Conservation (phyloP, 92 coral and sea anemone genomes). For the Anthopleura xanthogrammica region DNA sequence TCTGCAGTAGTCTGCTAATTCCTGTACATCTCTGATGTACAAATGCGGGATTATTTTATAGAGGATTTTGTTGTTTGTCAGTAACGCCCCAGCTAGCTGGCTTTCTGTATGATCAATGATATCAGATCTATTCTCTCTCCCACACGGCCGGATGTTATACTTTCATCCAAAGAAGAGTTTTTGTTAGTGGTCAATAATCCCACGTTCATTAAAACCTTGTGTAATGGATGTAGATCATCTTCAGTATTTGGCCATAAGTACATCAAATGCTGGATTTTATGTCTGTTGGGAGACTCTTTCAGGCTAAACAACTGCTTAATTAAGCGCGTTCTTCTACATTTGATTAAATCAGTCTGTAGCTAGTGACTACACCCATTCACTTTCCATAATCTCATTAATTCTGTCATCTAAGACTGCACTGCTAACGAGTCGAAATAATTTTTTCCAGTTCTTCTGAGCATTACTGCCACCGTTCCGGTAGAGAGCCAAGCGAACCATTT, state of each 20-base stretch:
- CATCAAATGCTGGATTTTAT: not conserved
- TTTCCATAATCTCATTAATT: slow-evolving; percentile 41
- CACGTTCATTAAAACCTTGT: not conserved
- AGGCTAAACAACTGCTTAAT: not conserved
- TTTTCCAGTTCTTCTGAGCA: slow-evolving; percentile 38
- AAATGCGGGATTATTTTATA: not conserved
- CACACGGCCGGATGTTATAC: not conserved
- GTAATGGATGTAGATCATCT: not conserved
- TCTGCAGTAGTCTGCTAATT: not conserved
- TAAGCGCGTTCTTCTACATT: not conserved
- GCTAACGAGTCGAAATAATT: slow-evolving; percentile 32
- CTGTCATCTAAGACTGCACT: slow-evolving; percentile 38
- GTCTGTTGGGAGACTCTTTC: not conserved
- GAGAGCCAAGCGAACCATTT: slow-evolving; percentile 40
- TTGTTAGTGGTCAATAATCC: not conserved
- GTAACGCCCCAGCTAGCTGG: not conserved
- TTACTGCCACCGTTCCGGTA: slow-evolving; percentile 27
- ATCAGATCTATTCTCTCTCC: not conserved
- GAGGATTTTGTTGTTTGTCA: not conserved
- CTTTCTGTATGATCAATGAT: not conserved
- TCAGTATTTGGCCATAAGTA: not conserved
- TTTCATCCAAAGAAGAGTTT: not conserved
- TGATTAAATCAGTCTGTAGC: not conserved
- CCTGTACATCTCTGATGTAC: not conserved
- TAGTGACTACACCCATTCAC: slow-evolving; percentile 39